phyloP scores from a whole-genome alignment of 2,888 invertebrate genomes.

The Agrotis segetum region DNA sequence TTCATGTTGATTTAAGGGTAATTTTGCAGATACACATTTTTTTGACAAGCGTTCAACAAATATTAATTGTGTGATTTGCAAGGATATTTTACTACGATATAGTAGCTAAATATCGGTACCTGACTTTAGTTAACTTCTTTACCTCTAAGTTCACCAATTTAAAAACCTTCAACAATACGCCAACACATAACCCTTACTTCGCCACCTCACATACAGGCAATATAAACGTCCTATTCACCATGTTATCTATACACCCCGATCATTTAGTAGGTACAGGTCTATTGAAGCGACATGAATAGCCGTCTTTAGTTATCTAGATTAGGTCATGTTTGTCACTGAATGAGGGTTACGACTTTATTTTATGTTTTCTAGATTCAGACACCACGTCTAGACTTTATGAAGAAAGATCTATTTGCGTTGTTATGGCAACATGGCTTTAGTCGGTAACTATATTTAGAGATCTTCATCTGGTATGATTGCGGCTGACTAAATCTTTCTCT shows the following conservation, averaged over 20 bases:
- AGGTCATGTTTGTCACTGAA: slow-evolving; percentile 36
- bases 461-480: not conserved
- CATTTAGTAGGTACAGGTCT: slow-evolving; percentile 46
- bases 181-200: slow-evolving; percentile 42
- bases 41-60: too few species aligned
- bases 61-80: too few species aligned
- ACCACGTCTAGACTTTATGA: not conserved
- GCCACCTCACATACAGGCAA: slow-evolving; percentile 17
- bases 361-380: too few species aligned
- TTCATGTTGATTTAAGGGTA: too few species aligned
- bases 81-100: too few species aligned
- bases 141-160: not conserved
- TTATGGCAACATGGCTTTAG: not conserved
- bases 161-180: slow-evolving; percentile 16
- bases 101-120: too few species aligned
- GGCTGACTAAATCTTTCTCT: too few species aligned
- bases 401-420: not conserved
- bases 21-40: too few species aligned
- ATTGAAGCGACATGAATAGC: slow-evolving; percentile 55
- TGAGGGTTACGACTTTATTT: slow-evolving; percentile 5
- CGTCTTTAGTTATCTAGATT: slow-evolving; percentile 52
- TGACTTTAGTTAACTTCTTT: too few species aligned
- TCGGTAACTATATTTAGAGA: not conserved
- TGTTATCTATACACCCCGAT: slow-evolving; percentile 57
- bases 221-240: slow-evolving; percentile 50